Evolutionary conservation across 35 echinoderm and acorn worm species (phyloP).

Genomic region (Heliocidaris erythrogramma): DNA sequence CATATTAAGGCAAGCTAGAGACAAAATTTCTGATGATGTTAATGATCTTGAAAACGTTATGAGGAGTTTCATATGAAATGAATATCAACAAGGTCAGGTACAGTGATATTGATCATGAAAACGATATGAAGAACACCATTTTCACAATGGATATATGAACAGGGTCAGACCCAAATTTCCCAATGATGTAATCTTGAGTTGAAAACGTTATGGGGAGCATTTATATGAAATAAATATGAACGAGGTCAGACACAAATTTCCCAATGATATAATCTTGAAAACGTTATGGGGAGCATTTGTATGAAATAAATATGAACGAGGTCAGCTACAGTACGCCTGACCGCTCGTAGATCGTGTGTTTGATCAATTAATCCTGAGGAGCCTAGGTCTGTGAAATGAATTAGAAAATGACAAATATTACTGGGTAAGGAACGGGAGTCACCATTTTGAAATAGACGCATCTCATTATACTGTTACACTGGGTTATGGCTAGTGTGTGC

Average conservation of each 20-base stretch:
- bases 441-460: not conserved
- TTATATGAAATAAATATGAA: not conserved
- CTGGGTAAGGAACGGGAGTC: not conserved
- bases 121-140: too few relatives aligned
- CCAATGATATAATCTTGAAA: not conserved
- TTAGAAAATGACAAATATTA: constrained; percentile 19
- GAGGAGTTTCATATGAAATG: not conserved
- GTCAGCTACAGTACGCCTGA: not conserved
- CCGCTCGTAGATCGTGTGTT: not conserved
- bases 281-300: not conserved
- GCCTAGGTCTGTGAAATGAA: not conserved
- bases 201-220: not conserved
- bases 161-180: not conserved
- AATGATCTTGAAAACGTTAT: not conserved
- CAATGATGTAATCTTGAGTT: not conserved
- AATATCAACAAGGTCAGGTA: too few relatives aligned
- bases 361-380: constrained; percentile 10
- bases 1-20: not conserved
- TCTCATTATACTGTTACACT: not conserved
- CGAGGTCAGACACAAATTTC: not conserved
- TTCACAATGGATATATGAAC: too few relatives aligned
- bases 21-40: not conserved
- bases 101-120: too few relatives aligned
- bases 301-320: not conserved
- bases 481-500: not conserved